Conservation (phyloP, 2,888 invertebrate species). For the Parthenolecanium corni region DNA sequence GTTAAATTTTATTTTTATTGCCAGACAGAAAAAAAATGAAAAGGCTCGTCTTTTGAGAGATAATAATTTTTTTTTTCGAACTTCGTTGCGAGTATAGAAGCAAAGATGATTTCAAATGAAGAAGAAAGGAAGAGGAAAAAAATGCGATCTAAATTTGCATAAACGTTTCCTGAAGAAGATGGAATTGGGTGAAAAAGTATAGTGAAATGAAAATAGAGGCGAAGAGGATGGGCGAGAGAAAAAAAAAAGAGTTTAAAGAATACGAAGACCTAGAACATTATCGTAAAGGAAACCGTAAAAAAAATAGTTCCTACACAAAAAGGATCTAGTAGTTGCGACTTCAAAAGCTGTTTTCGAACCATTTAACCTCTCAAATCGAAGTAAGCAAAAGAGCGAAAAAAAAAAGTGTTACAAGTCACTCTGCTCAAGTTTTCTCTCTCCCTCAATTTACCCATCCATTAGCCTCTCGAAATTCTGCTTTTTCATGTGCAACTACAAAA, state of each 20-base stretch:
- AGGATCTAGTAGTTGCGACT: slow-evolving; percentile 9
- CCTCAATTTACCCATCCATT: background rate
- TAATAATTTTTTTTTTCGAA: too few relatives aligned
- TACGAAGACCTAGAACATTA: slow-evolving; percentile 12
- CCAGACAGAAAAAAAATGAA: too few relatives aligned
- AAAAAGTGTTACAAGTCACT: background rate
- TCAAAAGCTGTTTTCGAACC: slow-evolving; percentile 23
- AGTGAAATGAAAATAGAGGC: too few relatives aligned
- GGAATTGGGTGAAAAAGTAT: slow-evolving; percentile 5
- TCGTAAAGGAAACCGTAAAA: slow-evolving; percentile 24
- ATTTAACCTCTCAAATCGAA: slow-evolving; percentile 21
- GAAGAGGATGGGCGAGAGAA: background rate
- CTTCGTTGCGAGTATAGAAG: too few relatives aligned
- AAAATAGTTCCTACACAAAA: slow-evolving; percentile 7
- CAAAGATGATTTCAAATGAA: too few relatives aligned
- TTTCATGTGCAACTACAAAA: background rate
- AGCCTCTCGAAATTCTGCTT: background rate
- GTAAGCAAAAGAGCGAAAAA: slow-evolving; percentile 7
- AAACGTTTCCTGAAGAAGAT: slow-evolving; percentile 22
- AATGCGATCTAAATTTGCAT: slow-evolving; percentile 3
- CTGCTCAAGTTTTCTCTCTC: background rate
- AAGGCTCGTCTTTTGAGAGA: too few relatives aligned
- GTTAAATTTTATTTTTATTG: too few relatives aligned
- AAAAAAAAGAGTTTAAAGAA: slow-evolving; percentile 3
- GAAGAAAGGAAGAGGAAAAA: background rate